These are phyloP conservation scores for Teleogryllus oceanicus DNA, from an alignment of 2,888 invertebrate species.

Conservation along the genomic window DNA sequence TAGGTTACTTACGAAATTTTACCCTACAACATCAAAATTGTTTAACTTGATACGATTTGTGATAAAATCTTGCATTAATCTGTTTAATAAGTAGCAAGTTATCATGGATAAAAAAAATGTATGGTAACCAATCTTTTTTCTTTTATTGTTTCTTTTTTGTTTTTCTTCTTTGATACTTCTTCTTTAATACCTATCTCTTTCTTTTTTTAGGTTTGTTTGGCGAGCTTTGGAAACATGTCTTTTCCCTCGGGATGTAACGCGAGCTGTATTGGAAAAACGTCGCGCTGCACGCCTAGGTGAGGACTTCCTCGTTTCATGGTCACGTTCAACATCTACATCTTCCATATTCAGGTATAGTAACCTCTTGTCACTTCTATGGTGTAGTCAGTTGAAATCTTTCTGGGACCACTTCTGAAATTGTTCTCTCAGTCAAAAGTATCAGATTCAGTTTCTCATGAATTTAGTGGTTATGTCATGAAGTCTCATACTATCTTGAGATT, in stretches of 20 bases:
- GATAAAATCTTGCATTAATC: too few species aligned
- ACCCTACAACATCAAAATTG: too few species aligned
- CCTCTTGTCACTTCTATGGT: not conserved
- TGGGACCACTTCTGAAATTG: not conserved
- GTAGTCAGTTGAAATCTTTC: not conserved
- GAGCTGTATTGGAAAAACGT: constrained; percentile 57
- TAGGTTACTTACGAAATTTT: too few species aligned
- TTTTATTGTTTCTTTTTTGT: constrained; percentile 31
- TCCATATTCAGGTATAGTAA: constrained; percentile 44
- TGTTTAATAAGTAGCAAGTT: too few species aligned
- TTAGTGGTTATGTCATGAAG: not conserved
- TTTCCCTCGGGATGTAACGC: constrained; percentile 71
- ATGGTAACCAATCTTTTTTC: not conserved
- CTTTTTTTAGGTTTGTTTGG: constrained; percentile 60
- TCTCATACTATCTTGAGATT: not conserved
- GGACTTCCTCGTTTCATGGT: constrained; percentile 46
- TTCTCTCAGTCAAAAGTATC: not conserved
- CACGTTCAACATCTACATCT: constrained; percentile 46
- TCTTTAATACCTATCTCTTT: not conserved
- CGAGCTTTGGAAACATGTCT: constrained; percentile 65
- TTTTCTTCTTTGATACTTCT: not conserved
- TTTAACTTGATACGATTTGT: too few species aligned
- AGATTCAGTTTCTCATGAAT: not conserved
- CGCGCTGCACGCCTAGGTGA: constrained; percentile 41
- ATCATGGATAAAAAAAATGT: too few species aligned